Base-by-base conservation (phyloP, 2,113 vertebrate species). In the Elephantulus edwardii region DNA sequence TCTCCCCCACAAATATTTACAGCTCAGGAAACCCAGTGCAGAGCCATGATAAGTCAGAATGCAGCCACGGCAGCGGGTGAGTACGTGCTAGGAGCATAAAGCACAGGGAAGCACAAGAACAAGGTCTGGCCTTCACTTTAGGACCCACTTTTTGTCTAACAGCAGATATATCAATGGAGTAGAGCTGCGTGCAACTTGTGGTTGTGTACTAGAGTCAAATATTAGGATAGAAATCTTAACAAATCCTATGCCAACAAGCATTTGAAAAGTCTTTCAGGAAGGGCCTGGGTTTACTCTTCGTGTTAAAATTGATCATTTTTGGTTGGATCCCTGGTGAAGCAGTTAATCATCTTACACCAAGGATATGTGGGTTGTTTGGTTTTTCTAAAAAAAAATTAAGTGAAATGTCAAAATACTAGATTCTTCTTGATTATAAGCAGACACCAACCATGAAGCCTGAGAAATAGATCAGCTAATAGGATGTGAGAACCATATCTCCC, bases 311-410 rank as follows among this genome's bases (percentile, higher is more conserved):
- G 58, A 79, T 71, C 44, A n/a, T n/a, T n/a, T 90, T 74, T 83
- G 48, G 72, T 17, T 75, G 35, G 75, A 19, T 66, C 50, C 35
- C 70, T 40, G 7, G 40, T 64, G 30, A 89, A 89, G 50, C 6
- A 91, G 33, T 40, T n/a, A 46, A 8, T n/a, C 74, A 13, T 85
- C 71, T 56, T 58, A 26, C 20, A 30, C 78, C n/a, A 64, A 20
- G 46, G 14, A 78, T 30, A n/a, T 40, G 30, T n/a, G n/a, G n/a
- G n/a, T n/a, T n/a, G n/a, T n/a, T n/a, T n/a, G n/a, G n/a, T n/a
- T n/a, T n/a, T 42, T 72, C 26, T 71, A 17, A 78, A 28, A 75
- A 89, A 78, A 83, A n/a, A n/a, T n/a, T n/a, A n/a, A 86, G 66
- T 44, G 60, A 88, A 88, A 33, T 64, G 20, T 26, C 71, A 74